Conservation (phyloP, 2,888 invertebrate species). For the Lymantria monacha region DNA sequence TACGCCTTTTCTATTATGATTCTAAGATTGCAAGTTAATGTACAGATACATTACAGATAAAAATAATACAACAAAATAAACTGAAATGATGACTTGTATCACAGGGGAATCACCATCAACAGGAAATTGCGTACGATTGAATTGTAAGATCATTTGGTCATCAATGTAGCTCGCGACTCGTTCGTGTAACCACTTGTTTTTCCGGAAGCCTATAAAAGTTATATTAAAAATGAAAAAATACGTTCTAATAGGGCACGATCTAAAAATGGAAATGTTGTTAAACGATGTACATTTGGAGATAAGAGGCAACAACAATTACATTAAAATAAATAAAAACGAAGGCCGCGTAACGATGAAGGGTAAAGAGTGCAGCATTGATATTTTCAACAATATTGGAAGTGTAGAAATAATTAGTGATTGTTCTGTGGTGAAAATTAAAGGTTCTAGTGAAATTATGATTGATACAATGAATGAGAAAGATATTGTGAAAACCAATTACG, state of each 20-base stretch:
- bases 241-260: conserved; percentile 41
- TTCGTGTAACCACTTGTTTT: conserved; percentile 2
- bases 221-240: conserved; percentile 44
- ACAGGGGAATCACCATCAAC: conserved; percentile 31
- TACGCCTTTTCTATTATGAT: too few relatives aligned
- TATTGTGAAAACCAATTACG: not conserved
- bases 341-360: conserved; percentile 47
- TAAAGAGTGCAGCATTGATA: conserved; percentile 38
- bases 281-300: conserved; percentile 45
- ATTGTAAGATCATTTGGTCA: conserved; percentile 18
- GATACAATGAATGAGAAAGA: not conserved
- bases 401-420: conserved; percentile 34
- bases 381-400: conserved; percentile 41
- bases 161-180: conserved; percentile 11
- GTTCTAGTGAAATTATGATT: conserved; percentile 5
- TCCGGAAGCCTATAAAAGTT: not conserved
- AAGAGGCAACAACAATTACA: conserved; percentile 45
- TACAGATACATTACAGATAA: conserved; percentile 1
- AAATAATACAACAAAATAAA: conserved; percentile 5
- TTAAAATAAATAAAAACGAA: conserved; percentile 44
- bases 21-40: too few relatives aligned
- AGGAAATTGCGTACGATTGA: conserved; percentile 11
- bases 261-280: conserved; percentile 42
- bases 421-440: conserved; percentile 22
- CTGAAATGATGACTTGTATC: conserved; percentile 17